These are phyloP conservation scores for Neopelma chrysocephalum DNA, from an alignment of 2,797 vertebrate genomes.

Conservation along the genomic window DNA sequence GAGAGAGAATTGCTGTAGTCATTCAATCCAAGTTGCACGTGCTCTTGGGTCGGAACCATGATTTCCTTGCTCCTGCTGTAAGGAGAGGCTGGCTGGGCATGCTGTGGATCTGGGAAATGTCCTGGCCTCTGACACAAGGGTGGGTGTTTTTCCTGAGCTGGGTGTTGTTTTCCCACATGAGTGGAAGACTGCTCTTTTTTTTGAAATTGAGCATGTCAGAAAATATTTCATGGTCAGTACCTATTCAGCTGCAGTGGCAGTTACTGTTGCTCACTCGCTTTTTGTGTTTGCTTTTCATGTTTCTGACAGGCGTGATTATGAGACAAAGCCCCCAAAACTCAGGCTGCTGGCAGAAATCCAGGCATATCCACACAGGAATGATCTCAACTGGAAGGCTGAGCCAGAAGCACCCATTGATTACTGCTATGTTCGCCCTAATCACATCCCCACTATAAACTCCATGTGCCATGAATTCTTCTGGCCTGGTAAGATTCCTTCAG, in stretches of 20 bases:
- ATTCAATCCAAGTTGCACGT: not conserved
- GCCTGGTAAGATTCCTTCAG: constrained; percentile 84
- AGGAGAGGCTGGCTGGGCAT: not conserved
- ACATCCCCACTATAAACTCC: constrained; percentile 95
- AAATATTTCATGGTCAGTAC: not conserved
- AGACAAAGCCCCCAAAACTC: constrained; percentile 89
- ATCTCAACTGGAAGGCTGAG: constrained; percentile 83
- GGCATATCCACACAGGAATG: constrained; percentile 78
- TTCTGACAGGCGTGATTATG: constrained; percentile 87
- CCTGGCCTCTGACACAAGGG: not conserved
- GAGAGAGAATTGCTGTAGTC: not conserved
- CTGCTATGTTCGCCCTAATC: constrained; percentile 93
- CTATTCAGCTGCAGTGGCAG: not conserved
- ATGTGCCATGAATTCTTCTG: constrained; percentile 98
- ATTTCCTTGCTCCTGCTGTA: not conserved
- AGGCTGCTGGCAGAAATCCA: constrained; percentile 87
- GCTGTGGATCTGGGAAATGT: not conserved
- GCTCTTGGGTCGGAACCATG: not conserved
- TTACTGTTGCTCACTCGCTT: constrained; percentile 10
- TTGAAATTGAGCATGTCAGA: not conserved
- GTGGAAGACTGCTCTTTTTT: not conserved
- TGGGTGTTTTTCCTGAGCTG: not conserved
- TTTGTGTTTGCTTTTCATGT: constrained; percentile 39
- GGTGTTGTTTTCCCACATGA: not conserved
- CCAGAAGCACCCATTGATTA: constrained; percentile 89